Conservation (phyloP, 2,888 invertebrate genomes). For the Muscina levida region DNA sequence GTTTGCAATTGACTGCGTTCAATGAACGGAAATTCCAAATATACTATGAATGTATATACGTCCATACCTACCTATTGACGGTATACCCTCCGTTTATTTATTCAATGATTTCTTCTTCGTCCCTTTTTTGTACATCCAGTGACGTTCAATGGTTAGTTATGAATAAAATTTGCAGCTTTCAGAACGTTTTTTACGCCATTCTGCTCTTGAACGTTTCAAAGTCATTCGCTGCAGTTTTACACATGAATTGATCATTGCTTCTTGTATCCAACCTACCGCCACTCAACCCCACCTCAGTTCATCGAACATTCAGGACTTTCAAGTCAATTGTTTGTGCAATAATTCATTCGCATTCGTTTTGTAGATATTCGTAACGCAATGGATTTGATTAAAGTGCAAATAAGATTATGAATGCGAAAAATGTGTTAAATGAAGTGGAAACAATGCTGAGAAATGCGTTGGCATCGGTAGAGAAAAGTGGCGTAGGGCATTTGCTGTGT, state of each 20-base stretch:
- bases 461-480: no score
- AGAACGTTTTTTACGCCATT: slow-evolving; percentile 10
- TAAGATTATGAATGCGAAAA: slow-evolving; percentile 54
- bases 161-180: slow-evolving; percentile 40
- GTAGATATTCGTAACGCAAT: slow-evolving; percentile 47
- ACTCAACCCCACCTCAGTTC: slow-evolving; percentile 9
- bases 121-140: slow-evolving; percentile 37
- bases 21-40: slow-evolving; percentile 63
- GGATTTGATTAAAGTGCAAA: slow-evolving; percentile 64
- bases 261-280: background rate
- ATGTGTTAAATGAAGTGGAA: slow-evolving; percentile 51
- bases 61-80: background rate
- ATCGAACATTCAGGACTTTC: slow-evolving; percentile 22
- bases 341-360: slow-evolving; percentile 31
- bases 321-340: slow-evolving; percentile 59
- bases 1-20: slow-evolving; percentile 66
- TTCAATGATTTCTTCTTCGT: slow-evolving; percentile 50
- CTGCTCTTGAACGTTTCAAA: slow-evolving; percentile 53
- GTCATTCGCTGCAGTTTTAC: slow-evolving; percentile 63
- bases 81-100: no score
- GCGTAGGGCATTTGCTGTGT: no score
- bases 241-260: slow-evolving; percentile 60
- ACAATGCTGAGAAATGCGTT: background rate
- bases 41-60: background rate
- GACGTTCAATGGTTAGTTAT: slow-evolving; percentile 25